Evolutionary conservation across 2,888 invertebrate species (phyloP).

Genomic region (Laothoe populi): DNA sequence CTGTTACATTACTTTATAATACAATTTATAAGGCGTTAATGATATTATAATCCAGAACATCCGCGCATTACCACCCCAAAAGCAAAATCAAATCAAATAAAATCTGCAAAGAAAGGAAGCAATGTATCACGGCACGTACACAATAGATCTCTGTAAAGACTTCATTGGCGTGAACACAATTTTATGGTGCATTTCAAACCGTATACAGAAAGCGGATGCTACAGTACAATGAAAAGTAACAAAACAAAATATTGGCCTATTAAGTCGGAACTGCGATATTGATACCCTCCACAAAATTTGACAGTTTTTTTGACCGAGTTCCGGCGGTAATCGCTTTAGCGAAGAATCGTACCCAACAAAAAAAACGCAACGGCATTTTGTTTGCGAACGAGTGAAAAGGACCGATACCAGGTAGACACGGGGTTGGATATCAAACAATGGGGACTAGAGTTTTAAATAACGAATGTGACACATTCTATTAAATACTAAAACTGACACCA

Average conservation of each 20-base stretch:
- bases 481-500: conserved; percentile 60
- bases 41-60: conserved; percentile 66
- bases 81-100: conserved; percentile 72
- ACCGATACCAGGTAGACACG: conserved; percentile 72
- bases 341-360: conserved; percentile 59
- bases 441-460: conserved; percentile 56
- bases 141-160: conserved; percentile 44
- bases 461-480: conserved; percentile 60
- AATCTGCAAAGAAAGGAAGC: conserved; percentile 70
- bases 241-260: conserved; percentile 77
- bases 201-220: conserved; percentile 57
- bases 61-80: conserved; percentile 60
- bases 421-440: conserved; percentile 66
- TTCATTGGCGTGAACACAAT: conserved; percentile 41
- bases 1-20: neutral
- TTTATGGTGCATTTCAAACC: conserved; percentile 38
- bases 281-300: conserved; percentile 73
- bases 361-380: conserved; percentile 68
- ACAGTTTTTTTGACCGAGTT: conserved; percentile 74
- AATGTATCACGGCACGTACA: conserved; percentile 61
- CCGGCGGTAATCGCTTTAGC: conserved; percentile 77
- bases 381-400: conserved; percentile 62
- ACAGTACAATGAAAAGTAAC: conserved; percentile 69
- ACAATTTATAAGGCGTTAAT: neutral
- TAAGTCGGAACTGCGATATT: conserved; percentile 79